These are phyloP conservation scores for Bradypus variegatus DNA, from an alignment of 2,797 vertebrate species.

Conservation along the genomic window DNA sequence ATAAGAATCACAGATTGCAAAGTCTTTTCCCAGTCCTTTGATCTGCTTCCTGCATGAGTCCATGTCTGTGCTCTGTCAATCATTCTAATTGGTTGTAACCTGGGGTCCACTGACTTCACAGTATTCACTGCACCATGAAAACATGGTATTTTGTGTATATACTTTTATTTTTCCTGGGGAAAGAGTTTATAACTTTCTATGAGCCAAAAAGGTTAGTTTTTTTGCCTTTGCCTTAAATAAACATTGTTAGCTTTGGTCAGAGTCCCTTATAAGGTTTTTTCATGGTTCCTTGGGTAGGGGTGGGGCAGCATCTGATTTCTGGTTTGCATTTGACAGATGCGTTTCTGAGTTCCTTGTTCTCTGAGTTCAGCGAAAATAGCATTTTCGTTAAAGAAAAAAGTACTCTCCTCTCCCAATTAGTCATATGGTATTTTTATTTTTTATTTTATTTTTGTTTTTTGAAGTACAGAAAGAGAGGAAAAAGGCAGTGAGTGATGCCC, in stretches of 20 bases:
- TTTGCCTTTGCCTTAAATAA: constrained; percentile 44
- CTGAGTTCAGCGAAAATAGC: neutral
- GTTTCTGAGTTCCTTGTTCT: constrained; percentile 19
- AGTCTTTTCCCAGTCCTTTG: neutral
- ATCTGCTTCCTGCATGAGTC: neutral
- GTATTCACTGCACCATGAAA: neutral
- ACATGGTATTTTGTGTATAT: neutral
- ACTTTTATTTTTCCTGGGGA: neutral
- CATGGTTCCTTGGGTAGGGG: neutral
- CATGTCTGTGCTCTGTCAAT: neutral
- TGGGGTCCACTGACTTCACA: neutral
- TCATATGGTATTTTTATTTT: neutral
- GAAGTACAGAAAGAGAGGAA: constrained; percentile 2
- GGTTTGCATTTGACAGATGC: neutral
- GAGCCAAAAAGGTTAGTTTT: constrained; percentile 17
- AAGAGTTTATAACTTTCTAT: constrained; percentile 13
- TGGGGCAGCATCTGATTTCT: neutral
- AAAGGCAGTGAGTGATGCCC: constrained; percentile 3
- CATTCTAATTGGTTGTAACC: constrained; percentile 2
- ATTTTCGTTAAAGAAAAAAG: constrained; percentile 16
- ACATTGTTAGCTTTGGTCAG: neutral
- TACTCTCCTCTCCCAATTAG: neutral
- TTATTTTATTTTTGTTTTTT: constrained; percentile 19
- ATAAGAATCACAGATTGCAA: neutral
- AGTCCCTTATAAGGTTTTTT: constrained; percentile 2